Base-by-base conservation (phyloP, 1,140 invertebrate species). In the Drosophila nigromelanica region DNA sequence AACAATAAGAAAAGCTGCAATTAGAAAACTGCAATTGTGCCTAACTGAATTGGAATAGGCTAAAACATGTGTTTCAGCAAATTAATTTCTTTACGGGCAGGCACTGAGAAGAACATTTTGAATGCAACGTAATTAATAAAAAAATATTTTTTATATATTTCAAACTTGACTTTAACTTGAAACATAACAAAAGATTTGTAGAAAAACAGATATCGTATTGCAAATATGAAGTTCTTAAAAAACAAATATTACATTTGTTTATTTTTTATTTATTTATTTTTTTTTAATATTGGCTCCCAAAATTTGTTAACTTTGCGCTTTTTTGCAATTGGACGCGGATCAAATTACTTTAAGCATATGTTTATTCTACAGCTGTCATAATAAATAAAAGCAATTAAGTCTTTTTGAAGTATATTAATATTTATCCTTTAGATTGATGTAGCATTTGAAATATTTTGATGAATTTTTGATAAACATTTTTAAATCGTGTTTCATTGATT, bases 1-100 rank as follows among this genome's bases (percentile, higher is more conserved):
- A 60, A 60, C 33, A 12, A 30, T 5, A 43, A 27, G 8, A 33
- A 18, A 18, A 47, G 14, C 45, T 24, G 21, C 21, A 24, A 24
- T 24, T 24, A 24, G 21, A 24, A 24, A 55, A n/a, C 21, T 50
- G 11, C 45, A 61, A 42, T 58, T 21, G 21, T n/a, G 18, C n/a
- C 10, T 14, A 35, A 52, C 33, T 52, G 35, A 14, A 52, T 39
- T 39, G 15, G 15, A 48, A 50, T 40, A 18, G 47, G 43, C 40
- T 12, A 33, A 21, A 35, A 15, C 33, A 39, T n/a, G 14, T 10
- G 10, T 33, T 50, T 50, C n/a, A 50, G 39, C 27, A 10, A 4
- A 50, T 50, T 33, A 6, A n/a, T 14, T 30, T 50, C 27, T 33
- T 14, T 27, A 50, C n/a, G 14, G 47, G 18, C 18, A 18, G n/a